Conservation (phyloP, 37 sponge, comb jelly and placozoan species). For the Ianthella basta region DNA sequence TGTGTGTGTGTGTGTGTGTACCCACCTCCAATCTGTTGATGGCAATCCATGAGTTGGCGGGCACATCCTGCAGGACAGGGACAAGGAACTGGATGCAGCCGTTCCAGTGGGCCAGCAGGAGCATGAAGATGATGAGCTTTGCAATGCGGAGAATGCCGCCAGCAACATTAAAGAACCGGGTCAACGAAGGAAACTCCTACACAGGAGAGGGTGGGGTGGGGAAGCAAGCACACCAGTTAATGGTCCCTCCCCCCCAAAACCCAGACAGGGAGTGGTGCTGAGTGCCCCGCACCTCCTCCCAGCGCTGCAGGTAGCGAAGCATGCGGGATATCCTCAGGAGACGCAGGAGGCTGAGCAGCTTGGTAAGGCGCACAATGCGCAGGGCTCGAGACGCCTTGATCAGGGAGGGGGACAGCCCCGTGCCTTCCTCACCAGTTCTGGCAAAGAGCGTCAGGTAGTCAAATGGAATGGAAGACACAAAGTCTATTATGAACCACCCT, state of each 20-base stretch:
- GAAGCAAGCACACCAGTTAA: background rate
- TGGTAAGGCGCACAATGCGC: conserved; percentile 46
- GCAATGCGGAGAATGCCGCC: conserved; percentile 35
- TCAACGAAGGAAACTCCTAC: conserved; percentile 26
- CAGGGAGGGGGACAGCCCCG: conserved; percentile 39
- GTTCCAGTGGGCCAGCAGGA: conserved; percentile 64
- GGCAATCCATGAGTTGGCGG: conserved; percentile 62
- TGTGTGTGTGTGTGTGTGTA: conserved; percentile 19
- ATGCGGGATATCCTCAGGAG: conserved; percentile 46
- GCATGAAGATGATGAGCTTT: conserved; percentile 56
- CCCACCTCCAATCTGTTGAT: conserved; percentile 51
- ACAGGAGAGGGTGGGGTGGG: background rate
- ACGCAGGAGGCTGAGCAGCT: conserved; percentile 48
- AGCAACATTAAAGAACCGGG: conserved; percentile 33
- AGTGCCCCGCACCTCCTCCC: conserved; percentile 59
- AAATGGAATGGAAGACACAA: conserved; percentile 49
- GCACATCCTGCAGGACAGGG: conserved; percentile 57
- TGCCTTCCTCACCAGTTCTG: background rate
- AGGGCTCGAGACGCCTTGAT: conserved; percentile 54
- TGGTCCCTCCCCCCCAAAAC: conserved; percentile 7
- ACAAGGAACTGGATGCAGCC: conserved; percentile 66
- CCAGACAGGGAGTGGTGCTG: too few relatives aligned
- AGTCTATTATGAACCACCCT: conserved; percentile 52
- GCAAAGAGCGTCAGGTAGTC: conserved; percentile 42
- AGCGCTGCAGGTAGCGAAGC: conserved; percentile 42